A percentile compares a stretch with the other conserved stretches of the same genome.
These are phyloP conservation scores for Blennius ocellaris DNA, from an alignment of 2,113 vertebrate genomes.

Conservation along the genomic window DNA sequence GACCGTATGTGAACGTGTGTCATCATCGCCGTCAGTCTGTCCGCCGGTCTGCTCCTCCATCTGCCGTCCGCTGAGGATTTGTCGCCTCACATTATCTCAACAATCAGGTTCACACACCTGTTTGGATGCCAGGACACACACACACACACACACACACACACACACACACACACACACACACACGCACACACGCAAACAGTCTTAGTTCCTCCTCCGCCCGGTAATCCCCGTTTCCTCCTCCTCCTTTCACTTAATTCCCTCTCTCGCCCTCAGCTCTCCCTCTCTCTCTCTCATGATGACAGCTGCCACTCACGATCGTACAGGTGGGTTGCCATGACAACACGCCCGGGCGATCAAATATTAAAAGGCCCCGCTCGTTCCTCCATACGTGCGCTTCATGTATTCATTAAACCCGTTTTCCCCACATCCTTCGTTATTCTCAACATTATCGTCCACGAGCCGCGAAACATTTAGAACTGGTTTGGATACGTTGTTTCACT, in stretches of 20 bases:
- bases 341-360: constrained; percentile 19
- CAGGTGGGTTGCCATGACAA: constrained; percentile 47
- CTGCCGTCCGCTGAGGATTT: constrained; percentile 8
- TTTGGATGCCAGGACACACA: not conserved
- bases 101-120: constrained; percentile 28
- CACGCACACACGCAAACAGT: no score
- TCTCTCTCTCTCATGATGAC: not conserved
- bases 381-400: not conserved
- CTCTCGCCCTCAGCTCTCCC: not conserved
- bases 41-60: no score
- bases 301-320: constrained; percentile 36
- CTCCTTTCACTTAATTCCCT: not conserved
- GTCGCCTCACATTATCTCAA: constrained; percentile 32
- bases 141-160: no score
- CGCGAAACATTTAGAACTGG: no score
- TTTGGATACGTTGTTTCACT: no score
- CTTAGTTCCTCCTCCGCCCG: not conserved
- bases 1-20: no score
- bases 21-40: no score
- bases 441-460: no score
- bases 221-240: no score
- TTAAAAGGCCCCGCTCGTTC: constrained; percentile 10
- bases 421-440: no score
- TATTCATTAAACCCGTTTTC: not conserved
- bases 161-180: no score